Conservation (phyloP, 2,113 vertebrate genomes). For the Cynopterus brachyotis region DNA sequence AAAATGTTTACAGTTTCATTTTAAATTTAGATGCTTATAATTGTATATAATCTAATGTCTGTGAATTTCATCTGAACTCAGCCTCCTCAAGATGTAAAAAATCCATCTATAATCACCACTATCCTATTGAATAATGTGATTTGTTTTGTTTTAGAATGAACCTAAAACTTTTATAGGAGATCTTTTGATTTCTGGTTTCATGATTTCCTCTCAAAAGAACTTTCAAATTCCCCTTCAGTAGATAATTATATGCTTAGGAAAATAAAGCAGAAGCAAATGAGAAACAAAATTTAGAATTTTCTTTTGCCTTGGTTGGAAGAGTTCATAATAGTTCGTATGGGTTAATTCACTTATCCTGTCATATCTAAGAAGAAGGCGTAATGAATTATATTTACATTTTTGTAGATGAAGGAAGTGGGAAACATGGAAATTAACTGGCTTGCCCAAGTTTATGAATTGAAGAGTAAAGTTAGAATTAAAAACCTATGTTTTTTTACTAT, state of each 20-base stretch:
- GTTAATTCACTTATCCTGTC: not conserved
- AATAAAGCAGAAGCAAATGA: not conserved
- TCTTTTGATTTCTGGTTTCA: constrained; percentile 56
- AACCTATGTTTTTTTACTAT: not conserved
- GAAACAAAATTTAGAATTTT: constrained; percentile 1
- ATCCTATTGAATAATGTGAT: constrained; percentile 35
- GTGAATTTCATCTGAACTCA: constrained; percentile 63
- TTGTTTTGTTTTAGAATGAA: not conserved
- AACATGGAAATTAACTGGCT: not conserved
- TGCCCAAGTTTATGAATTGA: not conserved
- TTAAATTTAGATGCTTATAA: constrained; percentile 41
- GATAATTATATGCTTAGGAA: not conserved
- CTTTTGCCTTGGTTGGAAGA: not conserved
- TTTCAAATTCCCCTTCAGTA: not conserved
- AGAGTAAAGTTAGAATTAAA: constrained; percentile 14
- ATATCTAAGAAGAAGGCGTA: not conserved
- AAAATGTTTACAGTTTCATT: constrained; percentile 22
- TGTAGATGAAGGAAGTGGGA: not conserved
- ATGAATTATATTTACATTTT: not conserved
- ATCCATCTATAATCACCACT: constrained; percentile 15
- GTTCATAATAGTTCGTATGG: not conserved
- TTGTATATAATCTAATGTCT: constrained; percentile 40
- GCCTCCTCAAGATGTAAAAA: constrained; percentile 43
- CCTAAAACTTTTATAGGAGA: not conserved
- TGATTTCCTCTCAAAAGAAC: constrained; percentile 62